Evolutionary conservation across 1,140 invertebrate genomes (phyloP).

Genomic region (Odontomachus brunneus): DNA sequence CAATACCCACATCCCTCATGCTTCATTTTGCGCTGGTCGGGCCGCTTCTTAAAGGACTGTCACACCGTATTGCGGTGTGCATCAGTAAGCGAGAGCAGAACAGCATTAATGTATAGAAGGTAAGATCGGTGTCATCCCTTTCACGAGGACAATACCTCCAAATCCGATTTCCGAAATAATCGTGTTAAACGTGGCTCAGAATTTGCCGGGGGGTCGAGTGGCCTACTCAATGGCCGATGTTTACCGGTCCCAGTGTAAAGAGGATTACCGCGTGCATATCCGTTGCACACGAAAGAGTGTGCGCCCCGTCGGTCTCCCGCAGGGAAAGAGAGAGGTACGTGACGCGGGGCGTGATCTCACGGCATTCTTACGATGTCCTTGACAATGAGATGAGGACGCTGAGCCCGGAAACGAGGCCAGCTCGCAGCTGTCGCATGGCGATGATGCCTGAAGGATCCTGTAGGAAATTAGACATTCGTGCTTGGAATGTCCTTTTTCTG

Average conservation of each 20-base stretch:
- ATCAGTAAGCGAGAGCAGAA: slow-evolving; percentile 76
- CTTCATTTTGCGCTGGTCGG: background rate
- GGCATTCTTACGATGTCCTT: slow-evolving; percentile 46
- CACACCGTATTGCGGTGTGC: slow-evolving; percentile 73
- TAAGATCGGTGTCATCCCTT: slow-evolving; percentile 77
- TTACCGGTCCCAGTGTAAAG: slow-evolving; percentile 75
- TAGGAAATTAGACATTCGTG: slow-evolving; percentile 20
- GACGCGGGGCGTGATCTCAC: slow-evolving; percentile 64
- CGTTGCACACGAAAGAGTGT: slow-evolving; percentile 54
- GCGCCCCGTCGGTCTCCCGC: slow-evolving; percentile 50
- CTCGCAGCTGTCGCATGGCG: slow-evolving; percentile 3
- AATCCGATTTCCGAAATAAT: slow-evolving; percentile 82
- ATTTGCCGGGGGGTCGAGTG: slow-evolving; percentile 67
- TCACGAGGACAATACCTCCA: slow-evolving; percentile 73
- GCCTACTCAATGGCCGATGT: slow-evolving; percentile 73
- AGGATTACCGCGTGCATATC: slow-evolving; percentile 73
- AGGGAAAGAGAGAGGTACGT: slow-evolving; percentile 52
- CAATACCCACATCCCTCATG: background rate
- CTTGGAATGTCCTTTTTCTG: background rate
- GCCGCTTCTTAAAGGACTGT: slow-evolving; percentile 48
- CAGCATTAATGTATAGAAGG: slow-evolving; percentile 36
- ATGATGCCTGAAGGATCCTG: slow-evolving; percentile 4
- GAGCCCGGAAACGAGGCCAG: slow-evolving; percentile 31
- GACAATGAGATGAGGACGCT: slow-evolving; percentile 31
- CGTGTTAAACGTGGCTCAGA: slow-evolving; percentile 78